Percentiles rank a stretch among this genome's conserved stretches.
Conservation (phyloP, 1,140 invertebrate species). For the Araneus ventricosus region DNA sequence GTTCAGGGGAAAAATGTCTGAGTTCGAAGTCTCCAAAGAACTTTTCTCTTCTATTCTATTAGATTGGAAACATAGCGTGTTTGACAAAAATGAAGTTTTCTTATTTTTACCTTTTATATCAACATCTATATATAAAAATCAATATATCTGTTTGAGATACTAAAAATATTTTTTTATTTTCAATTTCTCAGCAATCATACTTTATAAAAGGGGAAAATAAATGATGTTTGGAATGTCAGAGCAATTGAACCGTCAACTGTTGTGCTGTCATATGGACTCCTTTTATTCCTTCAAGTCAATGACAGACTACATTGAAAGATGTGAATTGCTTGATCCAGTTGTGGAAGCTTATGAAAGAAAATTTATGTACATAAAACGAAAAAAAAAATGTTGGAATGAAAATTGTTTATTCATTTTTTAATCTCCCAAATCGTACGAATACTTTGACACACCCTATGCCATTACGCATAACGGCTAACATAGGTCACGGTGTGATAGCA, state of each 20-base stretch:
- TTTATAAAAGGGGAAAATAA: too few relatives aligned
- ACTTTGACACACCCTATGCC: not conserved
- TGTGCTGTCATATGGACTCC: not conserved
- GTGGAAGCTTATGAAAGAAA: not conserved
- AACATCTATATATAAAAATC: too few relatives aligned
- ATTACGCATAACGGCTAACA: not conserved
- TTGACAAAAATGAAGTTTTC: too few relatives aligned
- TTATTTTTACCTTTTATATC: too few relatives aligned
- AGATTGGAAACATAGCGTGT: too few relatives aligned
- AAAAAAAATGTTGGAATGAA: not conserved
- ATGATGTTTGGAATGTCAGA: not conserved
- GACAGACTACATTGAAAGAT: not conserved
- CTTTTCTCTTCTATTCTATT: too few relatives aligned
- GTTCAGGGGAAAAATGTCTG: too few relatives aligned
- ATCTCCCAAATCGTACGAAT: not conserved
- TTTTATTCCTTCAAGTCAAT: not conserved
- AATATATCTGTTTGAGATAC: too few relatives aligned
- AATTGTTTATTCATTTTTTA: constrained; percentile 39
- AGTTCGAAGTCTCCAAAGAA: too few relatives aligned
- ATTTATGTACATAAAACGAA: not conserved
- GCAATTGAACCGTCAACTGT: not conserved
- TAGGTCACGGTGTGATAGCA: constrained; percentile 27
- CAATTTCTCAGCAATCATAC: too few relatives aligned
- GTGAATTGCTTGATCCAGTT: not conserved
- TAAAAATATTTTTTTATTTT: too few relatives aligned